These are phyloP conservation scores for Chrysaora quinquecirrha DNA, from an alignment of 30 jellyfish, hydroid and myxozoan genomes.

Conservation along the genomic window DNA sequence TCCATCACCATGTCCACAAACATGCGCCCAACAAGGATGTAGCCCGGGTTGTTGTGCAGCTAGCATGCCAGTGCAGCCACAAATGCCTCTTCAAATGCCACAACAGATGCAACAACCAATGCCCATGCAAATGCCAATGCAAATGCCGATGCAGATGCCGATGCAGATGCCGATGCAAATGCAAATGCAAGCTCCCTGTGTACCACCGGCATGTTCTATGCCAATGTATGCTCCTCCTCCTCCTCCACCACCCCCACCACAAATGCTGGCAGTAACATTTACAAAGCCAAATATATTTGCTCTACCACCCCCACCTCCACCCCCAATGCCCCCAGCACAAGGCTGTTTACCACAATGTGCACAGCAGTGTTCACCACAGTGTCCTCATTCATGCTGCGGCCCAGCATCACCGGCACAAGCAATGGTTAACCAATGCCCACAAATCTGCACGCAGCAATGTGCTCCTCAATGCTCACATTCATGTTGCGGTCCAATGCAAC, in stretches of 20 bases:
- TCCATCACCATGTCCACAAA: conserved; percentile 72
- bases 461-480: conserved; percentile 79
- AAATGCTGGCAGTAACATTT: conserved; percentile 56
- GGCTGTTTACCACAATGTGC: conserved; percentile 65
- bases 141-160: conserved; percentile 41
- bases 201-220: conserved; percentile 59
- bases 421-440: conserved; percentile 72
- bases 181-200: conserved; percentile 65
- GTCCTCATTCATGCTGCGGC: conserved; percentile 70
- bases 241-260: conserved; percentile 73
- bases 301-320: conserved; percentile 63
- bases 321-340: conserved; percentile 58
- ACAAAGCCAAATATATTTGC: conserved; percentile 48
- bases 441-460: conserved; percentile 72
- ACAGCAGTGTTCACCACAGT: conserved; percentile 73
- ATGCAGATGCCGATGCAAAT: conserved; percentile 48
- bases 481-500: conserved; percentile 76
- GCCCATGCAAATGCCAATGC: conserved; percentile 27
- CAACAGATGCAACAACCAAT: conserved; percentile 28
- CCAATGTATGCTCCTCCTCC: conserved; percentile 52
- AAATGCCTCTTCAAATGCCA: conserved; percentile 54
- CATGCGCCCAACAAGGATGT: conserved; percentile 77
- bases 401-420: conserved; percentile 74
- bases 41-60: conserved; percentile 72
- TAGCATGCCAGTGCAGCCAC: conserved; percentile 54